Evolutionary conservation across 2,797 vertebrate genomes (phyloP).

Genomic region (Falco cherrug): DNA sequence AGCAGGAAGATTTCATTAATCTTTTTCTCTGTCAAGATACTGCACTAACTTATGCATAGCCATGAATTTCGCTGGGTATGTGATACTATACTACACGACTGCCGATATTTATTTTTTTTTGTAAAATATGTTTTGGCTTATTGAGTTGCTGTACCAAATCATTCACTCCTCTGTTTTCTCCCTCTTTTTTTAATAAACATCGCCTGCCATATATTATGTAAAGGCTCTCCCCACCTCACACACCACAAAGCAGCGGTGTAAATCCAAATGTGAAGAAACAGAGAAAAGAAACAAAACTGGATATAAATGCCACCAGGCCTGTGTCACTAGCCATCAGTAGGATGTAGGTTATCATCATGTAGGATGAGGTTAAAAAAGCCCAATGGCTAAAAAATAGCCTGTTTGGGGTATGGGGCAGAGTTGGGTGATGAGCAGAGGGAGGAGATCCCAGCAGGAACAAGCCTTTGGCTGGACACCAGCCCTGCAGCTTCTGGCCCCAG

Average conservation of each 20-base stretch:
- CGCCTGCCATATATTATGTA: not conserved
- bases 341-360: not conserved
- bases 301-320: not conserved
- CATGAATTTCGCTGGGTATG: slow-evolving; percentile 5
- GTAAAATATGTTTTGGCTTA: slow-evolving; percentile 42
- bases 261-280: not conserved
- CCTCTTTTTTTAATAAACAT: slow-evolving; percentile 24
- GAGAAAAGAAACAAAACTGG: not conserved
- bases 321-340: not conserved
- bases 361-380: not conserved
- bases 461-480: not conserved
- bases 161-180: not conserved
- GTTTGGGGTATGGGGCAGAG: not conserved
- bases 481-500: rapidly evolving
- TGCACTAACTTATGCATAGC: slow-evolving; percentile 59
- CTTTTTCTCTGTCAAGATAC: slow-evolving; percentile 58
- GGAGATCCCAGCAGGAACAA: not conserved
- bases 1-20: slow-evolving; percentile 65
- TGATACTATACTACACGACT: slow-evolving; percentile 43
- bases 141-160: slow-evolving; percentile 54
- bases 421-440: not conserved
- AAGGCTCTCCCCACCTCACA: not conserved
- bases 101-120: not conserved
- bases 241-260: not conserved
- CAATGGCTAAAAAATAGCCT: not conserved